Evolutionary conservation across 2,888 invertebrate genomes (phyloP).

Genomic region (Sipunculus nudus): DNA sequence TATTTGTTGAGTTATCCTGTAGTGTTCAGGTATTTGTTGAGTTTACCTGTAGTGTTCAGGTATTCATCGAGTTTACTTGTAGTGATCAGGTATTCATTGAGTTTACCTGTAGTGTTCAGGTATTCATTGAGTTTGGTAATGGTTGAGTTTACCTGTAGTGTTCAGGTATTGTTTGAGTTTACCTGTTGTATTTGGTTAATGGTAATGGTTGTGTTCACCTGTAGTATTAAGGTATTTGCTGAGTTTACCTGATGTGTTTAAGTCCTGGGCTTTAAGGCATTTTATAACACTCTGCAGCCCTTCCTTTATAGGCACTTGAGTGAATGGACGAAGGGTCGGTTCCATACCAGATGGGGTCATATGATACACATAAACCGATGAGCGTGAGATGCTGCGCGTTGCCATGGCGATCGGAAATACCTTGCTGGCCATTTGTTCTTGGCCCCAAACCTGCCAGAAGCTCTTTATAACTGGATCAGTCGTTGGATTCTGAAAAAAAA

Average conservation of each 20-base stretch:
- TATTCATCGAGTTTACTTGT: too few relatives aligned
- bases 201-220: too few relatives aligned
- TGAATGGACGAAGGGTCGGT: constrained; percentile 3
- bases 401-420: constrained; percentile 43
- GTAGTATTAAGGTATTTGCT: too few relatives aligned
- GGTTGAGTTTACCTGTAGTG: too few relatives aligned
- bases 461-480: constrained; percentile 35
- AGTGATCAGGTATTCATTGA: too few relatives aligned
- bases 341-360: constrained; percentile 10
- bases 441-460: constrained; percentile 45
- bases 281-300: constrained; percentile 46
- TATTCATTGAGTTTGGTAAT: too few relatives aligned
- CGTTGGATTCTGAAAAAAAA: constrained; percentile 35
- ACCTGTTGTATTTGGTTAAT: too few relatives aligned
- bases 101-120: too few relatives aligned
- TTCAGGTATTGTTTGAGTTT: too few relatives aligned
- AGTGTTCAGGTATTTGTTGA: too few relatives aligned
- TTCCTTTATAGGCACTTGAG: constrained; percentile 45
- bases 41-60: too few relatives aligned
- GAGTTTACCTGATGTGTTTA: constrained; percentile 35
- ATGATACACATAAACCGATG: constrained; percentile 33
- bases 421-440: constrained; percentile 41
- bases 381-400: constrained; percentile 25
- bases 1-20: too few relatives aligned
- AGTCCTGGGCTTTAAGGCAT: constrained; percentile 44